A percentile compares a stretch with the other conserved stretches of the same genome.
phyloP scores from a whole-genome alignment of 2,113 vertebrate species.

The Actenoides hombroni region DNA sequence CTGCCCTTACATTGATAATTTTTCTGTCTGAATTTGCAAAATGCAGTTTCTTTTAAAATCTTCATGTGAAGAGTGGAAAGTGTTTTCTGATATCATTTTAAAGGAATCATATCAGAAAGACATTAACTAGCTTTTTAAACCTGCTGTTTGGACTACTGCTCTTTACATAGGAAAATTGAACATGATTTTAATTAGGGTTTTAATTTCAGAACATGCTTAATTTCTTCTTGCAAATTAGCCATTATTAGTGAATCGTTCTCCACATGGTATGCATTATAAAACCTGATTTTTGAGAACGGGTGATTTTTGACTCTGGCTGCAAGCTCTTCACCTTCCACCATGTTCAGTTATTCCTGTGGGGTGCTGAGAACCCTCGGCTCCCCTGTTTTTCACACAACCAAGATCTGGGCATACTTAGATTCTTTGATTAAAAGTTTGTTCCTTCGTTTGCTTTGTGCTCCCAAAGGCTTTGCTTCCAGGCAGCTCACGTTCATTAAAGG shows the following conservation, averaged over 20 bases:
- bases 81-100: background rate
- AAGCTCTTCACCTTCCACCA: background rate
- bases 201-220: background rate
- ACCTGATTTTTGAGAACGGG: background rate
- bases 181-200: background rate
- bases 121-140: background rate
- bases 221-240: background rate
- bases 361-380: background rate
- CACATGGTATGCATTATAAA: background rate
- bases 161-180: background rate
- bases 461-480: conserved; percentile 49
- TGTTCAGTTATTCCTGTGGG: background rate
- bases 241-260: background rate
- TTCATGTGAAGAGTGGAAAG: background rate
- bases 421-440: conserved; percentile 60
- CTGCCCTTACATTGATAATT: background rate
- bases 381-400: background rate
- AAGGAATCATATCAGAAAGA: background rate
- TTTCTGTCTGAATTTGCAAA: background rate
- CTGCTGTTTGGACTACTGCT: background rate
- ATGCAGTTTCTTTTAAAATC: background rate
- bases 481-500: conserved; percentile 46
- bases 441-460: conserved; percentile 29
- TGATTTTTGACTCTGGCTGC: background rate
- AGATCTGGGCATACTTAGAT: background rate